A percentile compares a stretch with the other conserved stretches of the same genome.
These are phyloP conservation scores for Limonius californicus DNA, from an alignment of 1,140 invertebrate species.

Conservation along the genomic window DNA sequence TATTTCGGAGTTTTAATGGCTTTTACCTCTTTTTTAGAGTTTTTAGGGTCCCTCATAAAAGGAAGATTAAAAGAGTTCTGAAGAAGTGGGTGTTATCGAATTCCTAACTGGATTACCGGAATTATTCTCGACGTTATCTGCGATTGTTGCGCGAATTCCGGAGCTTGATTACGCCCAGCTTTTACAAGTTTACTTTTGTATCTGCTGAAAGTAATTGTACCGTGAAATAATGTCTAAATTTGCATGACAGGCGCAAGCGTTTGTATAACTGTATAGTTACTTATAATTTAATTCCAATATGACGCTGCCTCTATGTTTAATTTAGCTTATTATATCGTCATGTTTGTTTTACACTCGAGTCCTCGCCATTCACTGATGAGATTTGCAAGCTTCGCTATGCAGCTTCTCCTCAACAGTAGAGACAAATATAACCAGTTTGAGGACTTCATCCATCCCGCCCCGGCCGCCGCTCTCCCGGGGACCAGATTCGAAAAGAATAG, in stretches of 20 bases:
- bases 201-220: slow-evolving; percentile 14
- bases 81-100: slow-evolving; percentile 9
- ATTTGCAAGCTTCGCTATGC: slow-evolving; percentile 26
- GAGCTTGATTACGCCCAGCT: slow-evolving; percentile 2
- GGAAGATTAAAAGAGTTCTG: slow-evolving; percentile 3
- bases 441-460: no score
- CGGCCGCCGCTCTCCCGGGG: neutral
- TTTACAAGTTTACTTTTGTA: slow-evolving; percentile 22
- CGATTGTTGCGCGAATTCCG: slow-evolving; percentile 8
- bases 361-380: slow-evolving; percentile 32
- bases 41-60: slow-evolving; percentile 1
- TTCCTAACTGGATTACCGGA: slow-evolving; percentile 6
- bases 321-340: slow-evolving; percentile 39
- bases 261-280: slow-evolving; percentile 24
- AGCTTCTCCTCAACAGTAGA: neutral
- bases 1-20: slow-evolving; percentile 16
- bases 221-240: slow-evolving; percentile 28
- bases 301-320: slow-evolving; percentile 35
- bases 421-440: neutral
- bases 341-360: slow-evolving; percentile 36
- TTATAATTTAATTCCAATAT: slow-evolving; percentile 37
- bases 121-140: slow-evolving; percentile 9
- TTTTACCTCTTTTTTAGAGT: neutral
- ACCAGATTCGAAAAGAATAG: slow-evolving; percentile 1
- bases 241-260: slow-evolving; percentile 25